phyloP scores from a whole-genome alignment of 1,140 invertebrate species.

The Ceratosolen solmsi region DNA sequence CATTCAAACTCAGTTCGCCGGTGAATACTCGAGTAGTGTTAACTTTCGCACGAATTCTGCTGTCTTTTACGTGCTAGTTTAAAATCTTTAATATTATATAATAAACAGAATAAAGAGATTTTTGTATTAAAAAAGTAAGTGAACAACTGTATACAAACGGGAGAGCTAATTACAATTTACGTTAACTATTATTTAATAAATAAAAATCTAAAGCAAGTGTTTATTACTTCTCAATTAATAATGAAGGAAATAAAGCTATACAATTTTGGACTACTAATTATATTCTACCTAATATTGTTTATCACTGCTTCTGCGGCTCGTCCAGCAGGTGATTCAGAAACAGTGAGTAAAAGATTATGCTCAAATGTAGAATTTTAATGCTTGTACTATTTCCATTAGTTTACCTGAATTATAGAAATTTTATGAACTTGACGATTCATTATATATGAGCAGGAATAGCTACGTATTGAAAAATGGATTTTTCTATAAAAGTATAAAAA shows the following conservation, averaged over 20 bases:
- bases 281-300: conserved; percentile 56
- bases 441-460: too few species aligned
- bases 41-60: too few species aligned
- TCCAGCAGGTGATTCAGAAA: conserved; percentile 66
- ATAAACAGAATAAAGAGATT: neutral
- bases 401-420: too few species aligned
- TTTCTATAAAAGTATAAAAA: neutral
- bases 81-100: neutral
- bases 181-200: neutral
- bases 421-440: too few species aligned
- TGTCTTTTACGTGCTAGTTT: too few species aligned
- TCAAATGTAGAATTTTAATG: neutral
- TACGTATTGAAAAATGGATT: neutral
- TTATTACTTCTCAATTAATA: neutral
- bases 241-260: conserved; percentile 63
- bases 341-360: conserved; percentile 59
- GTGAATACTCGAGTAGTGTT: conserved; percentile 60
- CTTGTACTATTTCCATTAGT: neutral
- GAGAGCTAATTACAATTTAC: neutral
- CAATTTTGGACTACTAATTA: conserved; percentile 57
- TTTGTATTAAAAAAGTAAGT: neutral
- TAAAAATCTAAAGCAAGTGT: neutral
- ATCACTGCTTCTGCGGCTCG: conserved; percentile 55
- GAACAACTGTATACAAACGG: neutral
- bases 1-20: conserved; percentile 67